Percentiles rank a stretch among this genome's conserved stretches.
Conservation (phyloP, 2,797 vertebrate species). For the Eurystomus glaucurus region DNA sequence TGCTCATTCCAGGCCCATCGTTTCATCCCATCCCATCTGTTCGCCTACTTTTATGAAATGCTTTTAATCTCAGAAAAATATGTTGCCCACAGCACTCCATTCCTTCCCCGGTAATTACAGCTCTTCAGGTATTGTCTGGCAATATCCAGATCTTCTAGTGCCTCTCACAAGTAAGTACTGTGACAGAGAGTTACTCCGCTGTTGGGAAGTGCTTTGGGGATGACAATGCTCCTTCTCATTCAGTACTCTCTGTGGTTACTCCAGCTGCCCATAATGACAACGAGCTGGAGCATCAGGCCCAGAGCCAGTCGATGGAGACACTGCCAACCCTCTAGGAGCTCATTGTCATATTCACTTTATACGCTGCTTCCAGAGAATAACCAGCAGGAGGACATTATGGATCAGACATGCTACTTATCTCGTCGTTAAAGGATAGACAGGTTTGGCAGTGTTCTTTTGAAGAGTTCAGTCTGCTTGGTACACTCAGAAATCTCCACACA, state of each 20-base stretch:
- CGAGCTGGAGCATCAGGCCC: neutral
- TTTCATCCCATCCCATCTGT: constrained; percentile 8
- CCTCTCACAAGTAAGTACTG: neutral
- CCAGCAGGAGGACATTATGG: constrained; percentile 11
- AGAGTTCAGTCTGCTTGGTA: neutral
- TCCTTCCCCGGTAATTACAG: neutral
- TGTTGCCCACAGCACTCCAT: neutral
- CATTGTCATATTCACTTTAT: neutral
- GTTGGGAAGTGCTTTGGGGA: neutral
- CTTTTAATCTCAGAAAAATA: neutral
- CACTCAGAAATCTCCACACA: neutral
- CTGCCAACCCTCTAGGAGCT: neutral
- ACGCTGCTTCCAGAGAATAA: neutral
- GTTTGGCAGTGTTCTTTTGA: neutral
- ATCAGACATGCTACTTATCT: neutral
- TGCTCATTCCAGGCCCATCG: neutral
- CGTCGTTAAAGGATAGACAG: neutral
- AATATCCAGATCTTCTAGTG: neutral
- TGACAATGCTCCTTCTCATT: neutral
- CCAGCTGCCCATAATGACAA: neutral
- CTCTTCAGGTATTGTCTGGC: neutral
- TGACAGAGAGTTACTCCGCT: neutral
- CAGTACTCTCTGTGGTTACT: neutral
- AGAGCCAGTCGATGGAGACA: neutral
- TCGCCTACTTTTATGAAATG: neutral